Percentiles rank a stretch among this genome's conserved stretches.
phyloP scores from a whole-genome alignment of 2,113 vertebrate species.

The Triplophysa siluroides region DNA sequence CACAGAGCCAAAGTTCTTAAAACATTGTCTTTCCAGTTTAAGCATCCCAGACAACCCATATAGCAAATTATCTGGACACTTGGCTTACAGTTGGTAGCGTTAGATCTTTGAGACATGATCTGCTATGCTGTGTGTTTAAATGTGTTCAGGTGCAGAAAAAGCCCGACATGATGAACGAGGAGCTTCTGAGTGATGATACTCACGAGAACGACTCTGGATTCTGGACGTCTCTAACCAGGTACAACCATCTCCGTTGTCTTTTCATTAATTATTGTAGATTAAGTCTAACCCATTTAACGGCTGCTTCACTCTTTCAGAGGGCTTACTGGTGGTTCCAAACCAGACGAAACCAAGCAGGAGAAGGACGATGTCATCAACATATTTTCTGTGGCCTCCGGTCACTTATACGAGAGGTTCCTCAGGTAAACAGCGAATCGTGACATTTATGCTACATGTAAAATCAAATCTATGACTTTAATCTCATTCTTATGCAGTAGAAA shows the following conservation, averaged over 20 bases:
- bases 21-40: no score
- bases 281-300: neutral
- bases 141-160: slow-evolving; percentile 92
- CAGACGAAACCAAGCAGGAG: slow-evolving; percentile 87
- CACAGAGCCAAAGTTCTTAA: no score
- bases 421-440: slow-evolving; percentile 73
- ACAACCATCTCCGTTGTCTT: slow-evolving; percentile 9
- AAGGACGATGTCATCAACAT: slow-evolving; percentile 96
- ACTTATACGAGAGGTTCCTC: slow-evolving; percentile 95
- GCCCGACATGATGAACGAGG: slow-evolving; percentile 91
- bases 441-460: slow-evolving; percentile 7
- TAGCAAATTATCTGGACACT: no score
- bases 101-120: neutral
- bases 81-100: no score
- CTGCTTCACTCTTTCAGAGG: slow-evolving; percentile 73
- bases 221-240: slow-evolving; percentile 96
- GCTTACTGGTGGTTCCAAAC: slow-evolving; percentile 85
- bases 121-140: no score
- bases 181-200: slow-evolving; percentile 87
- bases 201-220: slow-evolving; percentile 90
- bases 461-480: slow-evolving; percentile 16
- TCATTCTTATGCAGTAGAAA: neutral
- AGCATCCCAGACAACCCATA: no score
- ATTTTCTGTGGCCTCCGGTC: slow-evolving; percentile 96
- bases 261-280: neutral